These are phyloP conservation scores for Drosophila melanogaster DNA, from an alignment of 1,140 invertebrate species.

Conservation along the genomic window Release_6_plus_ISO1_MT NT_037436.4:18406501-18407000, in stretches of 20 bases:
- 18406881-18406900: constrained; percentile 65
- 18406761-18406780: neutral
- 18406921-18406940: constrained; percentile 63
- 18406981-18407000: neutral
- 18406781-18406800: neutral
- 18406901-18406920: constrained; percentile 78
- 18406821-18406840: constrained; percentile 1
- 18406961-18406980: constrained; percentile 3
- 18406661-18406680: constrained; percentile 45
- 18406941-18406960: constrained; percentile 64
- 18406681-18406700: constrained; percentile 11
- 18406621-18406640: neutral
- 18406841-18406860: constrained; percentile 21
- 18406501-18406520: constrained; percentile 77
- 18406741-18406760: neutral
- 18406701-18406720: neutral
- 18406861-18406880: constrained; percentile 31
- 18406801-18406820: constrained; percentile 2
- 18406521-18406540: constrained; percentile 35
- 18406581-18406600: constrained; percentile 25
- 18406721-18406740: too few relatives aligned
- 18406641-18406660: neutral
- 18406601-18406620: constrained; percentile 61
- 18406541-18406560: constrained; percentile 52
- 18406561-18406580: constrained; percentile 1